phyloP scores from a whole-genome alignment of 2,797 vertebrate genomes.

The Falco novaeseelandiae region DNA sequence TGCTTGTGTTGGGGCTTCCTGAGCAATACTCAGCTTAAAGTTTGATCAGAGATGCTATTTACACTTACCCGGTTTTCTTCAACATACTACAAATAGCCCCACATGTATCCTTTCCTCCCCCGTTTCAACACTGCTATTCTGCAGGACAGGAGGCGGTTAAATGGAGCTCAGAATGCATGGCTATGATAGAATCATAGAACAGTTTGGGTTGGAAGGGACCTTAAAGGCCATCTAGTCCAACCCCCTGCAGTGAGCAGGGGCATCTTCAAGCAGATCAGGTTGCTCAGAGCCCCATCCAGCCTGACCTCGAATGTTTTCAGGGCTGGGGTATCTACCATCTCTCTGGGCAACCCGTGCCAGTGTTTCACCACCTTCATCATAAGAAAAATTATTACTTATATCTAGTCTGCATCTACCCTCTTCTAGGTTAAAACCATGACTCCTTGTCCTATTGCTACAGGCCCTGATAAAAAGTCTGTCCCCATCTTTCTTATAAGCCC shows the following conservation, averaged over 20 bases:
- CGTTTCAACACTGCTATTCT: background rate
- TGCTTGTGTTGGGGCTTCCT: background rate
- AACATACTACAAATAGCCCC: accelerated
- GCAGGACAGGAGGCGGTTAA: background rate
- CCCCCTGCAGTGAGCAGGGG: background rate
- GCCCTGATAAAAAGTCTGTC: background rate
- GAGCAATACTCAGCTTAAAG: background rate
- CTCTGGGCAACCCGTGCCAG: background rate
- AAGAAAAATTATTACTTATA: background rate
- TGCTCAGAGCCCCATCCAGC: background rate
- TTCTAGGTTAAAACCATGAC: background rate
- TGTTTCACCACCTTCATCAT: background rate
- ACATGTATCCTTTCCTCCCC: background rate
- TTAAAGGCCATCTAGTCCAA: background rate
- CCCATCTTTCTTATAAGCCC: background rate
- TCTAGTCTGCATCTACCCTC: background rate
- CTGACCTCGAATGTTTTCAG: background rate
- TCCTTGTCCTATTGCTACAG: background rate
- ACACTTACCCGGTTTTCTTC: background rate
- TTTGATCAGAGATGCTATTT: background rate
- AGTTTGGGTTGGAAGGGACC: background rate
- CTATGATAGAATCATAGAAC: background rate
- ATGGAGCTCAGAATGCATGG: background rate
- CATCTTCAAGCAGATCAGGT: background rate
- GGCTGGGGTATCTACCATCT: background rate